Evolutionary conservation across 1,140 invertebrate genomes (phyloP), one percentile per base, ranked within the genome.

Genomic region (Drosophila prosaltans): DNA sequence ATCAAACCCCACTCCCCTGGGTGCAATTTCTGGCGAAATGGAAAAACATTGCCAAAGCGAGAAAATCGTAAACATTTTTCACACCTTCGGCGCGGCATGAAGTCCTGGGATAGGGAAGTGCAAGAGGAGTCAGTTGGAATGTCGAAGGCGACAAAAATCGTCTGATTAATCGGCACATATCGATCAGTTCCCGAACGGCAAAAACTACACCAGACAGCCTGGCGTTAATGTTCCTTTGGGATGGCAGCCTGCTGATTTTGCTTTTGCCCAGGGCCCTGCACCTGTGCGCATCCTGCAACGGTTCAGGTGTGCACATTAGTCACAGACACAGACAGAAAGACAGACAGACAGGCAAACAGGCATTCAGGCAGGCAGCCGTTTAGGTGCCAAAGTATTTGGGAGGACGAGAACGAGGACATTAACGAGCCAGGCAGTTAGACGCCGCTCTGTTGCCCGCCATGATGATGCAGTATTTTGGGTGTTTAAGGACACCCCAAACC

Each of bases 341-440:
- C 39, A 40, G 36, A 40, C 66, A 64, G 24, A 24, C 55, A 48
- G 57, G 39, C 45, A 39, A 21, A 36, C 51, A 40, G 43, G 66
- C 66, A 80, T 69, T 64, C 65, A 61, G 75, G 65, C 72, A 80
- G 79, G 73, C 81, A 81, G 65, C 65, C 51, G 66, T 62, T 36
- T 36, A 36, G 32, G 32, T 36, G 32, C 32, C 28, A 30, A 36
- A 72, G 65, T 68, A 40, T 40, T 40, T 11, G n/a, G 5, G 80
- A 68, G 63, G 77, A 74, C 77, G 63, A 43, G 67, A 45, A 72
- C 69, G 67, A 86, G 82, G 70, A 88, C 83, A 83, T 88, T 88
- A 88, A 88, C 83, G 83, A 88, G 84, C 83, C 84, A 80, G 84
- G 83, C 83, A 88, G 83, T 88, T 88, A 89, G 84, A 80, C 81